Percentiles rank a stretch among this genome's conserved stretches.
Evolutionary conservation across 1,140 invertebrate genomes (phyloP).

Genomic region (Heliothis subflexa): DNA sequence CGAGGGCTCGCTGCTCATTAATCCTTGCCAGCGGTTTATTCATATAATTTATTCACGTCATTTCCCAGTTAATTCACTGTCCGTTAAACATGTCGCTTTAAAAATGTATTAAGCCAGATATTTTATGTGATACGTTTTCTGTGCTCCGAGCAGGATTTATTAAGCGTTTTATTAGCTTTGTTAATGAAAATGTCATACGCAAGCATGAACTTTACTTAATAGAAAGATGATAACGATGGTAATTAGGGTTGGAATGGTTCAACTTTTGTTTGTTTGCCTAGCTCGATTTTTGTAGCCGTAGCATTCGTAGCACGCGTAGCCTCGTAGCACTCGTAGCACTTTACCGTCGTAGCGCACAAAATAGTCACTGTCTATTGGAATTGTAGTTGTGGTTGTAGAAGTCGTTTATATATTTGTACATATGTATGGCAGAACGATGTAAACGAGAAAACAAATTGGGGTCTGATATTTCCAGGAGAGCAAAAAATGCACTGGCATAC

Average conservation of each 20-base stretch:
- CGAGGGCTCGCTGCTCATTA: constrained; percentile 68
- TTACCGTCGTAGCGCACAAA: too few relatives aligned
- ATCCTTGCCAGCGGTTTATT: constrained; percentile 69
- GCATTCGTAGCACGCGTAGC: neutral
- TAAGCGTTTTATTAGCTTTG: neutral
- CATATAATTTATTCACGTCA: constrained; percentile 80
- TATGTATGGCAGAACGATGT: too few relatives aligned
- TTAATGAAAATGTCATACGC: neutral
- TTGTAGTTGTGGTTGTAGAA: too few relatives aligned
- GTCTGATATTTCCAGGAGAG: too few relatives aligned
- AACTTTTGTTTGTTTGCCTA: too few relatives aligned
- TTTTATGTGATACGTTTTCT: constrained; percentile 14
- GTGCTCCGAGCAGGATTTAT: neutral
- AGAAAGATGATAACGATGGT: too few relatives aligned
- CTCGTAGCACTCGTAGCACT: too few relatives aligned
- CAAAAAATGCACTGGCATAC: too few relatives aligned
- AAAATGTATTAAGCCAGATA: constrained; percentile 56
- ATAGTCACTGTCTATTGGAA: too few relatives aligned
- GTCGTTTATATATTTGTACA: too few relatives aligned
- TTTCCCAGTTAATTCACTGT: constrained; percentile 75
- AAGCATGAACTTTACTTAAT: neutral
- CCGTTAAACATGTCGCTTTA: constrained; percentile 71
- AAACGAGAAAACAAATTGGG: too few relatives aligned
- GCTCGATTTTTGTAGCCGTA: neutral
- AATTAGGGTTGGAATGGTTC: too few relatives aligned